Base-by-base conservation (phyloP, 1,140 invertebrate genomes). In the Eciton burchellii region DNA sequence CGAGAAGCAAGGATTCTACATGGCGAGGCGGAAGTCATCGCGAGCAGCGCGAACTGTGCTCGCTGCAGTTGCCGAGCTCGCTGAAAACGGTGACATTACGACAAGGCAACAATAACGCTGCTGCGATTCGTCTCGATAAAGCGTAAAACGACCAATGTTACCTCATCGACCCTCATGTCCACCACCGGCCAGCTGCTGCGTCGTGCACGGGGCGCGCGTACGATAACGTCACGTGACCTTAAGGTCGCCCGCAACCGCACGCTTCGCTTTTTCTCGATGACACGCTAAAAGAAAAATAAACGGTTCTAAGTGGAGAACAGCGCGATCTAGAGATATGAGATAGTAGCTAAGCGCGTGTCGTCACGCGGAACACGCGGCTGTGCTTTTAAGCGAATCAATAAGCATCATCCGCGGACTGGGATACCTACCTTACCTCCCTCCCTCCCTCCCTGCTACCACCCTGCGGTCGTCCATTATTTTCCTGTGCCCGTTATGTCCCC, bases 211-310 rank as follows among this genome's bases (percentile, higher is more conserved):
- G 11, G 26, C 35, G 14, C 62, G 43, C 41, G 12, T 76, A 76
- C 63, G 74, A 54, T 49, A 24, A 59, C 49, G 41, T 81, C 77
- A 68, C 77, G 74, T 79, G 77, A 81, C 70, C 68, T 81, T 81
- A 81, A 81, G 73, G 43, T 60, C 35, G 21, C 35, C 57, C 47
- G 41, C 29, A 26, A n/a, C 26, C 26, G 56, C 21, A 12, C 56
- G 57, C 43, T 54, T 77, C n/a, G 59, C 16, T 77, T 43, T 54
- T 52, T 43, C 19, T 3, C 6, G 35, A 57, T 21, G 21, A 57
- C 63, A 56, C 41, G 49, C 63, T 45, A 57, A 79, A 79, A 70
- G 35, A 79, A 79, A 70, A 79, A 68, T 79, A 79, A 56, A 79
- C 52, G 41, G 21, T 45, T 57, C 49, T 26, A 70, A 79, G 49